Base-by-base conservation (phyloP, 2,888 invertebrate genomes). In the Uropetala carovei region DNA sequence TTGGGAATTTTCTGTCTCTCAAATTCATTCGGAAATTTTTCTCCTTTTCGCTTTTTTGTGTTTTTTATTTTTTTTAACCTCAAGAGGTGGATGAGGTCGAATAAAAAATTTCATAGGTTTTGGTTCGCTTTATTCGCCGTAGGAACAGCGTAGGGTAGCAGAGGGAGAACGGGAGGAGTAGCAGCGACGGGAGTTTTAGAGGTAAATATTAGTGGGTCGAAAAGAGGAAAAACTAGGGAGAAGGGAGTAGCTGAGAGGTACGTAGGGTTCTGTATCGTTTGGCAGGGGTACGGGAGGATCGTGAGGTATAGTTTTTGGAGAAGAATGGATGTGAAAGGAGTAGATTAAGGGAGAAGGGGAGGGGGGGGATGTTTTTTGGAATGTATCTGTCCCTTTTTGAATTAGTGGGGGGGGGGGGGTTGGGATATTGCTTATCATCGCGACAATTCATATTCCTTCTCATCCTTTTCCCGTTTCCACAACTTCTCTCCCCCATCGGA, bases 1-100 rank as follows among this genome's bases (percentile, higher is more conserved):
- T 68, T 1, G 68, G 68, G n/a, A 22, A n/a, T 86, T 86, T 86
- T 14, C 86, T 86, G 27, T 59, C 84, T 27, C 59, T 14, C 59
- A 59, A 59, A 85, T 58, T 85, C 57, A 86, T 86, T 30, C 60
- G 60, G 30, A 59, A 22, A 59, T 85, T 85, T 85, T n/a, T n/a
- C n/a, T n/a, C n/a, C n/a, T n/a, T n/a, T n/a, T n/a, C n/a, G n/a
- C 43, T 30, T 30, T 8, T 56, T 16, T 14, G 13, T 8, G 43
- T 8, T 30, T 30, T 83, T 56, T 83, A 16, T 59, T 60, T 59
- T 27, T 86, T 27, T 30, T 86, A 18, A 16, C 58, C 86, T 0
- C 59, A 60, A 5, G 43, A 43, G 43, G 43, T 43, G 43, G 43
- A 3, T 43, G 43, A 43, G 43, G 5, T 43, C 43, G 43, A 43